These are phyloP conservation scores for Nomada ferruginata DNA, from an alignment of 2,888 invertebrate species.

Conservation along the genomic window DNA sequence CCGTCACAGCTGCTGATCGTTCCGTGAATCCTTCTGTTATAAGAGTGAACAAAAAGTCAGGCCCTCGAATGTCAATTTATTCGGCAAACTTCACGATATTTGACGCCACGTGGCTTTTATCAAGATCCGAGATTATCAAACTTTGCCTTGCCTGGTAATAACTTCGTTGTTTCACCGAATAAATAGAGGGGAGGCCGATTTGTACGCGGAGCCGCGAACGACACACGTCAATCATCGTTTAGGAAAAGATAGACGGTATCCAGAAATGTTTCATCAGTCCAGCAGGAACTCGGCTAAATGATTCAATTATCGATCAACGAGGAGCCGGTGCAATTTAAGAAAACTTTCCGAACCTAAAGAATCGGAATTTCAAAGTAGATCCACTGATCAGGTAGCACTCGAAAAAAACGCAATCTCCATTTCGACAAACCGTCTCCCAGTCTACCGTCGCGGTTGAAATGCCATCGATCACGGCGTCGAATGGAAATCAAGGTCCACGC, in stretches of 20 bases:
- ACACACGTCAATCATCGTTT: constrained; percentile 14
- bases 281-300: no score
- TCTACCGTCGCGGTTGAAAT: background rate
- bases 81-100: constrained; percentile 35
- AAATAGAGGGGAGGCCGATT: constrained; percentile 29
- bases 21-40: constrained; percentile 35
- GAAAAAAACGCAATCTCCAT: constrained; percentile 21
- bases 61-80: constrained; percentile 62
- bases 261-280: no score
- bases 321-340: background rate
- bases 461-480: constrained; percentile 13
- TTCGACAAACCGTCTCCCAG: constrained; percentile 1
- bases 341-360: background rate
- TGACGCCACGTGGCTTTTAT: constrained; percentile 46
- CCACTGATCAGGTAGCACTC: background rate
- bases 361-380: background rate
- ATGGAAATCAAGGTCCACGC: constrained; percentile 22
- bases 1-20: constrained; percentile 56
- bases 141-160: constrained; percentile 28
- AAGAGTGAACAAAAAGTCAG: constrained; percentile 32
- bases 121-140: constrained; percentile 35
- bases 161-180: constrained; percentile 32
- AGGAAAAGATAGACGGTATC: constrained; percentile 13
- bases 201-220: constrained; percentile 5
- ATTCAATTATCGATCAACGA: no score